These are phyloP conservation scores for Argya squamiceps DNA, from an alignment of 2,797 vertebrate genomes.

Conservation along the genomic window DNA sequence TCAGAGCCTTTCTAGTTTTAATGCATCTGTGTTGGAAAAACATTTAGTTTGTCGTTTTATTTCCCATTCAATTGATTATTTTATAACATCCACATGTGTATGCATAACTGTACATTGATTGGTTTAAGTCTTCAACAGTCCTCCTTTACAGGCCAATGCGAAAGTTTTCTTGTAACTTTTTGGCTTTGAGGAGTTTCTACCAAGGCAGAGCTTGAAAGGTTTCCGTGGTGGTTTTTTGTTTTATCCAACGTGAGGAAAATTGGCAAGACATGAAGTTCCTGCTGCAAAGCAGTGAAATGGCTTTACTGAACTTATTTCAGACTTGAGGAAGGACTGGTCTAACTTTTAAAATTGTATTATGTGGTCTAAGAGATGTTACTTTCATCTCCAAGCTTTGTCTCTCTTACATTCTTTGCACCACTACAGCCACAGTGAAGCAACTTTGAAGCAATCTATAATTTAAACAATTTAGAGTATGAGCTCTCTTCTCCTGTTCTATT, in stretches of 20 bases:
- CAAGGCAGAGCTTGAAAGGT: neutral
- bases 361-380: neutral
- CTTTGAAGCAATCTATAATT: neutral
- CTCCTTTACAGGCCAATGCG: neutral
- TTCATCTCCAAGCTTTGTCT: neutral
- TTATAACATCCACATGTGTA: neutral
- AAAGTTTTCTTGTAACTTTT: neutral
- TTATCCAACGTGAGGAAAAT: neutral
- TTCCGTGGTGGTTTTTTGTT: neutral
- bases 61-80: neutral
- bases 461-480: neutral
- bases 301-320: neutral
- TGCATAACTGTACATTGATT: neutral
- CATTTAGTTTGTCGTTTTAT: neutral
- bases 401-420: neutral
- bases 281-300: neutral
- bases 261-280: neutral
- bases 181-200: neutral
- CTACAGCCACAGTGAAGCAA: neutral
- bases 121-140: neutral
- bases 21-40: neutral
- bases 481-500: neutral
- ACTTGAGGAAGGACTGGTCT: neutral
- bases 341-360: neutral
- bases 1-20: neutral